phyloP scores from a whole-genome alignment of 2,113 vertebrate species.

The Anolis sagrei region DNA sequence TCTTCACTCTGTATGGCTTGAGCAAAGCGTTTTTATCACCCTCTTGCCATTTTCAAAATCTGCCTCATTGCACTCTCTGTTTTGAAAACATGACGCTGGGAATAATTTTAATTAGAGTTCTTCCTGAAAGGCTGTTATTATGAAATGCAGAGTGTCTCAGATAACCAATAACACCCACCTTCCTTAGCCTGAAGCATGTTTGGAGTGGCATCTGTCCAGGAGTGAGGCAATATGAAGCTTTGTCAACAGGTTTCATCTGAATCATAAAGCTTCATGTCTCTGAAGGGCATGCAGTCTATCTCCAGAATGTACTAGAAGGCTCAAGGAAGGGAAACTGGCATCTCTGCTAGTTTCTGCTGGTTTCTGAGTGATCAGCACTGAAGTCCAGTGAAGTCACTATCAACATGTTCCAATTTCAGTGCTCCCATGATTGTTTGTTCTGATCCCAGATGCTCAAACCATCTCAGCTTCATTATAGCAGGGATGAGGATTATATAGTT shows the following conservation, averaged over 20 bases:
- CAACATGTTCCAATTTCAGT: background rate
- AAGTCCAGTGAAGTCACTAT: background rate
- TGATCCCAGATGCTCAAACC: background rate
- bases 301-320: background rate
- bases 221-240: constrained; percentile 48
- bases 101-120: constrained; percentile 57
- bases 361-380: background rate
- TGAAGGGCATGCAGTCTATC: constrained; percentile 5
- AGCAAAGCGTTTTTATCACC: constrained; percentile 7
- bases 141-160: constrained; percentile 63
- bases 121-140: constrained; percentile 67
- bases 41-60: constrained; percentile 36
- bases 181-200: constrained; percentile 68
- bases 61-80: constrained; percentile 52
- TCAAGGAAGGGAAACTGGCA: background rate
- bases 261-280: background rate
- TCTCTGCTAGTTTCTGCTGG: no score
- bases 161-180: constrained; percentile 69
- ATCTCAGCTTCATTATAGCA: background rate
- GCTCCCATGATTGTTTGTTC: background rate
- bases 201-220: constrained; percentile 70
- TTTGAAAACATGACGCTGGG: constrained; percentile 47
- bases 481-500: no score
- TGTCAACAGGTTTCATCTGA: constrained; percentile 69
- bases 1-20: constrained; percentile 35